Base-by-base conservation (phyloP, 2,113 vertebrate species). In the Actenoides hombroni region DNA sequence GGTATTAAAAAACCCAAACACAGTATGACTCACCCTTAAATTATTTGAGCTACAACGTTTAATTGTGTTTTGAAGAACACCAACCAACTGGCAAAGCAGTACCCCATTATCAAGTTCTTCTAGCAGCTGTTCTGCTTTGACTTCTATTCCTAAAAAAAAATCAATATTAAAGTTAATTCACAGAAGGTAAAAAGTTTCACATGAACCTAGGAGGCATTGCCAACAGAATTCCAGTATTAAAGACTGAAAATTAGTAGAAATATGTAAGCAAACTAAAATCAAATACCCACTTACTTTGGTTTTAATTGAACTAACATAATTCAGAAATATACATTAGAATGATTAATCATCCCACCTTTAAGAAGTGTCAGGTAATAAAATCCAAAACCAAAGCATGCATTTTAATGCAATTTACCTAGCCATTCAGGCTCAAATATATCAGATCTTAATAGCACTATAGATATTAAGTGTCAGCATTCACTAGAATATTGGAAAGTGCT, bases 41-140 rank as follows among this genome's bases (percentile, higher is more conserved):
- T 98, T 98, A 8, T 98, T 98, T 5, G 98, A 94, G 85, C 94
- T 97, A 92, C 98, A 98, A 93, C 97, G 97, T 59, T 98, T 98
- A 80, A 99, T 95, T 92, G 98, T 98, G 24, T 96, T 98, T 97
- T 99, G 99, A 96, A 99, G 98, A 86, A 98, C 98, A 31, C 83
- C 96, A 75, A 99, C 97, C 63, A 99, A 97, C 9, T 98, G 98
- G 94, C 99, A 99, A 39, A 99, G 97, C 2, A 98, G 71, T 10
- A 98, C 98, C 11, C 98, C 98, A 88, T 98, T 99, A 94, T 99
- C 98, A 76, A 99, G 98, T 67, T 98, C 98, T 74, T 98, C 97
- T 83, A 99, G 94, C 61, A 99, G 98, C 77, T 94, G 97, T 84
- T 99, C 99, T 1, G 98, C 98, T 92, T 97, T 97, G 63, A 99